phyloP scores from a whole-genome alignment of 2,113 vertebrate genomes.

The Apteryx mantelli region DNA sequence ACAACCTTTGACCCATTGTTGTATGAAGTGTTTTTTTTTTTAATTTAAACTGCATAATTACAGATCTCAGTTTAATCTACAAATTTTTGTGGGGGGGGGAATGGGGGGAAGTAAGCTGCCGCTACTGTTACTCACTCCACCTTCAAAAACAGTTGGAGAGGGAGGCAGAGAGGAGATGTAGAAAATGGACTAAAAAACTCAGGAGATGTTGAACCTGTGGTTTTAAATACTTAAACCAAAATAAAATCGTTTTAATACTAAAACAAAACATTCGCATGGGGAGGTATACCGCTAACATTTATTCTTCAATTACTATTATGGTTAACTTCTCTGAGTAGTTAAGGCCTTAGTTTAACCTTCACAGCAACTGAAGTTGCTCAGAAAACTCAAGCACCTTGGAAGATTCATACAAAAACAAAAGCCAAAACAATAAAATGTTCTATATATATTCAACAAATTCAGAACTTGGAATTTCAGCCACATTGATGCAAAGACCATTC shows the following conservation, averaged over 20 bases:
- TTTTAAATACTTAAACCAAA: background rate
- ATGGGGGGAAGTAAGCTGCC: background rate
- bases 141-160: background rate
- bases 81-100: background rate
- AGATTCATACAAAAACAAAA: background rate
- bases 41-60: background rate
- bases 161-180: background rate
- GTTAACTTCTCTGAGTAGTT: background rate
- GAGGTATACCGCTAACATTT: background rate
- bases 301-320: background rate
- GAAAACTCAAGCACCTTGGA: background rate
- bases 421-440: background rate
- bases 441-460: background rate
- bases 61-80: background rate
- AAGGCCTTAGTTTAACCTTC: background rate
- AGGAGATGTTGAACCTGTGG: accelerated
- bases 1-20: background rate
- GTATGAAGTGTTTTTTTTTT: background rate
- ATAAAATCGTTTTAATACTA: background rate
- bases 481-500: background rate
- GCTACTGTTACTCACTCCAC: background rate
- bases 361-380: background rate
- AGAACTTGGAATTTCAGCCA: background rate
- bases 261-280: background rate
- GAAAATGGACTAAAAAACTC: background rate